Base-by-base conservation (phyloP, 1,140 invertebrate genomes). In the Pteromalus puparum region DNA sequence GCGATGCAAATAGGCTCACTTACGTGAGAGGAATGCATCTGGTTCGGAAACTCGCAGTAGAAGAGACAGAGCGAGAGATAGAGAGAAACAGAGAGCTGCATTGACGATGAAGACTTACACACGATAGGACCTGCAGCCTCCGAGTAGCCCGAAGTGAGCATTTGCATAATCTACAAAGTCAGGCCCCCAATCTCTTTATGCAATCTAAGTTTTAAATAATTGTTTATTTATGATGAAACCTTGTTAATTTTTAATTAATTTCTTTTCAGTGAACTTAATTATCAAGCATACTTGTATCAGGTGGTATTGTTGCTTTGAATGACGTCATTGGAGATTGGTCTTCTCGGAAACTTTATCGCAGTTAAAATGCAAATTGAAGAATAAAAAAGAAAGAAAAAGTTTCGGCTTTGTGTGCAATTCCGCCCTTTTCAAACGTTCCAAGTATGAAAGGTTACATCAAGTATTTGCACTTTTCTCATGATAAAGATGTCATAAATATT, bases 21-120 rank as follows among this genome's bases (percentile, higher is more conserved):
- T 76, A 76, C 83, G 83, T 85, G 77, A 85, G 78, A 48, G 78
- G 83, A 81, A 85, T 85, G 70, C 76, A 79, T 74, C 76, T 74
- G 70, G 48, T 74, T 79, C 70, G 24, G 28, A 65, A 21, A n/a
- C 30, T 38, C 28, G 13, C 5, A 34, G 48, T 34, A 34, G 15
- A 21, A 24, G 6, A 26, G 73, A 42, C 13, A 12, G 4, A 21
- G 48, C 18, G 48, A 53, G 48, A 53, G 48, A 18, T 3, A 53
- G 15, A 53, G 48, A 5, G 4, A 53, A 1, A 18, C 15, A 53
- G 18, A 13, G 7, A 7, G 53, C n/a, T n/a, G n/a, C n/a, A n/a
- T n/a, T 70, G 68, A 70, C 21, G 68, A 30, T 28, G 26, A 26
- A 70, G 68, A 70, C n/a, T 70, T 28, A 21, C 6, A 12, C 15